A percentile compares a stretch with the other conserved stretches of the same genome.
Conservation (phyloP, 2,797 vertebrate genomes). For the Chelon labrosus region DNA sequence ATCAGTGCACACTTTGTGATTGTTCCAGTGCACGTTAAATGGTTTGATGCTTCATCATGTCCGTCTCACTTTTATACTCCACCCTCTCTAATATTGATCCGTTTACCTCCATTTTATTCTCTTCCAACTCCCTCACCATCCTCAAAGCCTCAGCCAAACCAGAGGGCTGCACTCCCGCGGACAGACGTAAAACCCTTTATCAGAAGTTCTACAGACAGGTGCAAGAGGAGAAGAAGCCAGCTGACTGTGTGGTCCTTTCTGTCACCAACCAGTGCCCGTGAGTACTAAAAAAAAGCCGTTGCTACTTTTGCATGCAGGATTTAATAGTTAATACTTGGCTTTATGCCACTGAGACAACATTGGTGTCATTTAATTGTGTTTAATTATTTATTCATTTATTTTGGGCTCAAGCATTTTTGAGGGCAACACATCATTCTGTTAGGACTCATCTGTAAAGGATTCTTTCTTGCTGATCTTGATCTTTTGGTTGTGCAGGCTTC, state of each 20-base stretch:
- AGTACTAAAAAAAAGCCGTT: constrained; percentile 51
- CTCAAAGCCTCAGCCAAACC: constrained; percentile 47
- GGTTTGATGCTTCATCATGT: no score
- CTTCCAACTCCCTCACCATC: neutral
- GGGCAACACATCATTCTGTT: neutral
- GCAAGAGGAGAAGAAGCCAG: constrained; percentile 81
- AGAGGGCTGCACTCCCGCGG: constrained; percentile 68
- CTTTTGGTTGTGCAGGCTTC: neutral
- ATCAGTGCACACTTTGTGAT: neutral
- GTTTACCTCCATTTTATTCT: no score
- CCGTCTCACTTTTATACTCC: neutral
- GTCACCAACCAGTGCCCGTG: constrained; percentile 84
- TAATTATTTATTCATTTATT: no score
- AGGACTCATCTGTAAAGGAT: neutral
- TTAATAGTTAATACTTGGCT: constrained; percentile 3
- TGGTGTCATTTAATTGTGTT: neutral
- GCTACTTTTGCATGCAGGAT: neutral
- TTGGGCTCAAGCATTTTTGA: no score
- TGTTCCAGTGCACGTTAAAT: no score
- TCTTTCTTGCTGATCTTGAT: neutral
- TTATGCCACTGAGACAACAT: neutral
- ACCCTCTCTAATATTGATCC: neutral
- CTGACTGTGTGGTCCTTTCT: constrained; percentile 85
- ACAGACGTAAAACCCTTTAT: constrained; percentile 81
- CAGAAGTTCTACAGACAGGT: constrained; percentile 84